Conservation (phyloP, 1,140 invertebrate species). For the Pachyrhynchus sulphureomaculatus region DNA sequence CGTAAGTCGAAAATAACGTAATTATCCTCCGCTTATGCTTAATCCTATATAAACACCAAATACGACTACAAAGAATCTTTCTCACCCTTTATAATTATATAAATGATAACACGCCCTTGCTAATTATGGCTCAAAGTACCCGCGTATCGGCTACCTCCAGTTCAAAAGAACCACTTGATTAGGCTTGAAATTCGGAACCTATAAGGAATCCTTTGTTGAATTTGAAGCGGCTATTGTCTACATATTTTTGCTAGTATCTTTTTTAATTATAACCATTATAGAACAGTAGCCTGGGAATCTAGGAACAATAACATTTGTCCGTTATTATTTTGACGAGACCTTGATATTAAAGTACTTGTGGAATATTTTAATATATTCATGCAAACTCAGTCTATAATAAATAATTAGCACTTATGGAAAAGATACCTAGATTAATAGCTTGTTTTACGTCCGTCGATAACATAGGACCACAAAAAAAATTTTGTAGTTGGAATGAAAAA, state of each 20-base stretch:
- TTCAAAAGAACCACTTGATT: conserved; percentile 27
- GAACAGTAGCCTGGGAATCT: conserved; percentile 12
- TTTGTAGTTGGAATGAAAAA: too few relatives aligned
- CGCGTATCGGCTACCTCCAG: conserved; percentile 17
- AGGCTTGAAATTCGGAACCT: conserved; percentile 27
- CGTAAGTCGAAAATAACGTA: not conserved
- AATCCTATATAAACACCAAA: conserved; percentile 17
- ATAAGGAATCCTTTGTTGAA: conserved; percentile 17
- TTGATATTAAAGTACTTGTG: too few relatives aligned
- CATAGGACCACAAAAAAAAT: too few relatives aligned
- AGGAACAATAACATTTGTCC: too few relatives aligned
- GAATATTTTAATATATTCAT: too few relatives aligned
- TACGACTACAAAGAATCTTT: conserved; percentile 4
- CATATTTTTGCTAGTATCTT: conserved; percentile 7
- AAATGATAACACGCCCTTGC: conserved; percentile 27
- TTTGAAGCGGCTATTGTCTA: conserved; percentile 17
- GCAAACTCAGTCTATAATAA: too few relatives aligned
- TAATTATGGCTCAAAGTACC: conserved; percentile 24
- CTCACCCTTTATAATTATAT: conserved; percentile 32
- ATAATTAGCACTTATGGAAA: too few relatives aligned
- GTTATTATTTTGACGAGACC: too few relatives aligned
- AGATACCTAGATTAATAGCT: too few relatives aligned
- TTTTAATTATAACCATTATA: conserved; percentile 11
- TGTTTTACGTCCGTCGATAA: too few relatives aligned
- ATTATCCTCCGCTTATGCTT: not conserved